Conservation (phyloP, 2,888 invertebrate genomes). For the Euspilapteryx auroguttella region DNA sequence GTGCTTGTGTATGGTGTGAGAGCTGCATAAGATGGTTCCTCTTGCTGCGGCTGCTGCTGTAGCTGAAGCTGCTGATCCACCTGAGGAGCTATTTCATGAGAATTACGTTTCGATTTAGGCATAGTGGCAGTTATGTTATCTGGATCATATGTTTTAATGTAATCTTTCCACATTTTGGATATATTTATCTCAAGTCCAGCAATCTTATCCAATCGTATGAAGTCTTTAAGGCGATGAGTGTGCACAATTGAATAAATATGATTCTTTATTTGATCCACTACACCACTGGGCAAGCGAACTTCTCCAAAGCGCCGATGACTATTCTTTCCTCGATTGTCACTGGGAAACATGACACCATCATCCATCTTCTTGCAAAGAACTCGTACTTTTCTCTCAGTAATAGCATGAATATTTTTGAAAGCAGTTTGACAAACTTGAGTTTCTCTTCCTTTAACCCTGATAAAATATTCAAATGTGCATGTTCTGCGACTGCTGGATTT, state of each 20-base stretch:
- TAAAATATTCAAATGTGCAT: slow-evolving; percentile 60
- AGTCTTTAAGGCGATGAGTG: slow-evolving; percentile 52
- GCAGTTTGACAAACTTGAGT: slow-evolving; percentile 62
- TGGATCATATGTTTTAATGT: slow-evolving; percentile 56
- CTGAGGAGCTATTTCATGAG: slow-evolving; percentile 20
- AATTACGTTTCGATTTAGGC: slow-evolving; percentile 49
- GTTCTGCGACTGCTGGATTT: slow-evolving; percentile 54
- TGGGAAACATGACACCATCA: slow-evolving; percentile 60
- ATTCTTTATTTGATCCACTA: slow-evolving; percentile 55
- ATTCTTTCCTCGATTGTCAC: slow-evolving; percentile 58
- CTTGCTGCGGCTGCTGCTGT: slow-evolving; percentile 17
- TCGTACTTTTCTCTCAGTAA: slow-evolving; percentile 58
- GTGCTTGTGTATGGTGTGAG: slow-evolving; percentile 45
- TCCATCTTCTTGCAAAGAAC: slow-evolving; percentile 62
- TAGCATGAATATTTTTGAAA: slow-evolving; percentile 61
- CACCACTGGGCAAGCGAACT: slow-evolving; percentile 45
- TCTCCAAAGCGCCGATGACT: slow-evolving; percentile 53
- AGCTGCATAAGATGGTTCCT: slow-evolving; percentile 27
- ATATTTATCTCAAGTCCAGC: slow-evolving; percentile 60
- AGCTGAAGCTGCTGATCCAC: slow-evolving; percentile 14
- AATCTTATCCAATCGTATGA: slow-evolving; percentile 54
- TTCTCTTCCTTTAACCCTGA: slow-evolving; percentile 55
- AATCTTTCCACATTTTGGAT: slow-evolving; percentile 62
- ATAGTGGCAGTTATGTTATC: slow-evolving; percentile 49
- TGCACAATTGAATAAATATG: slow-evolving; percentile 57